phyloP scores from a whole-genome alignment of 2,888 invertebrate species.

The Dynastes tityus region DNA sequence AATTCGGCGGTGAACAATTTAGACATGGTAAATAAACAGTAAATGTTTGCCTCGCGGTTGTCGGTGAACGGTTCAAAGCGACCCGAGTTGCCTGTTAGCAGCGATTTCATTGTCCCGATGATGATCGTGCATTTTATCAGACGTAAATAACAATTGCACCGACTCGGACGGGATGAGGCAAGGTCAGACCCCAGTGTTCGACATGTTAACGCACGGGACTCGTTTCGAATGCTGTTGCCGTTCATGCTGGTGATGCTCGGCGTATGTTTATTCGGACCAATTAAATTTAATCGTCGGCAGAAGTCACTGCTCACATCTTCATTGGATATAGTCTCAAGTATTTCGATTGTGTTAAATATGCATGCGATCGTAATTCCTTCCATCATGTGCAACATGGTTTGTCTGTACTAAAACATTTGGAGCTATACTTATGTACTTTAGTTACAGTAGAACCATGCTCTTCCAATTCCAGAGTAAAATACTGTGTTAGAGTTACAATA shows the following conservation, averaged over 20 bases:
- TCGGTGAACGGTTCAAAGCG: conserved; percentile 60
- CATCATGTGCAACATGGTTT: no score
- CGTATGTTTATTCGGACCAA: conserved; percentile 40
- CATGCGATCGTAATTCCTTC: neutral
- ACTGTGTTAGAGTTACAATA: no score
- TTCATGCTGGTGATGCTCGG: conserved; percentile 21
- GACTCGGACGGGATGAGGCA: conserved; percentile 64
- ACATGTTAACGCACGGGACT: conserved; percentile 61
- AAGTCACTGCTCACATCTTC: conserved; percentile 20
- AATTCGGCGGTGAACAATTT: conserved; percentile 57
- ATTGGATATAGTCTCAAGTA: conserved; percentile 1
- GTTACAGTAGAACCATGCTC: no score
- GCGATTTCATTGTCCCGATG: conserved; percentile 67
- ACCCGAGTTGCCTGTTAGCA: conserved; percentile 62
- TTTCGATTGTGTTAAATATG: neutral
- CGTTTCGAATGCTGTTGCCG: conserved; percentile 30
- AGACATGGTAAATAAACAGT: conserved; percentile 56
- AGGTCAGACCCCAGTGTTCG: conserved; percentile 66
- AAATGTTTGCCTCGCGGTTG: conserved; percentile 55
- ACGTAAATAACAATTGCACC: conserved; percentile 69
- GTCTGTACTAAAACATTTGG: no score
- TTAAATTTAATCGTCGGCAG: conserved; percentile 37
- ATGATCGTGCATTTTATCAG: conserved; percentile 69
- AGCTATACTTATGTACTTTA: no score
- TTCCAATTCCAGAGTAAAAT: no score